Conservation (phyloP, 2,113 vertebrate genomes). For the Atrichornis clamosus region DNA sequence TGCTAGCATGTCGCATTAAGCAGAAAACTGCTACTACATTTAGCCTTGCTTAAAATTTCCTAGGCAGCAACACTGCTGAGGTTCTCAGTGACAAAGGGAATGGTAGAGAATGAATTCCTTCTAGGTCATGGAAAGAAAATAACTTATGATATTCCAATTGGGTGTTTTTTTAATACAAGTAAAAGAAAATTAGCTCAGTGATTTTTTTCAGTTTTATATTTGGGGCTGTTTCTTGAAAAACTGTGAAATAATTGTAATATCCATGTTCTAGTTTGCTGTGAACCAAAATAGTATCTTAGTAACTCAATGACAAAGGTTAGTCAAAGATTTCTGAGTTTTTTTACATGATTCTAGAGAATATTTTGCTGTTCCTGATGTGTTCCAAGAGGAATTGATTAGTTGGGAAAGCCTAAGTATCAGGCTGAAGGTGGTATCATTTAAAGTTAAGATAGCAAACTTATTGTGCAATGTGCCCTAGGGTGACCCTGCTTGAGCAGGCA, state of each 20-base stretch:
- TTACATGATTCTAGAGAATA: background rate
- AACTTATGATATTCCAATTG: background rate
- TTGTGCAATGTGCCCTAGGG: background rate
- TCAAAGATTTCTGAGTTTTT: background rate
- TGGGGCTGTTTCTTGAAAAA: background rate
- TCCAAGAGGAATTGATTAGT: background rate
- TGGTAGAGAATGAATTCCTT: background rate
- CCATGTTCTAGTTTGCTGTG: background rate
- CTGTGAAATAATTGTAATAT: background rate
- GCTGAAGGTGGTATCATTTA: background rate
- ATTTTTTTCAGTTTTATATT: background rate
- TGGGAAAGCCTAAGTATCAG: background rate
- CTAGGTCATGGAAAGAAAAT: background rate
- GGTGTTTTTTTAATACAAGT: background rate
- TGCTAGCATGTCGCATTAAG: background rate
- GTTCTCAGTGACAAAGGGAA: background rate
- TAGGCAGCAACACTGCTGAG: background rate
- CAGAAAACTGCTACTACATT: constrained; percentile 29
- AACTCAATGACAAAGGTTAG: background rate
- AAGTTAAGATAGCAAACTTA: background rate
- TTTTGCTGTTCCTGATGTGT: background rate
- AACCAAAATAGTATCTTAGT: background rate
- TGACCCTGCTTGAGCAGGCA: background rate
- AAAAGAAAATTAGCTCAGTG: background rate
- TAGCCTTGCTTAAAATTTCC: background rate